phyloP scores from a whole-genome alignment of 1,140 invertebrate species.

The Trialeurodes vaporariorum region DNA sequence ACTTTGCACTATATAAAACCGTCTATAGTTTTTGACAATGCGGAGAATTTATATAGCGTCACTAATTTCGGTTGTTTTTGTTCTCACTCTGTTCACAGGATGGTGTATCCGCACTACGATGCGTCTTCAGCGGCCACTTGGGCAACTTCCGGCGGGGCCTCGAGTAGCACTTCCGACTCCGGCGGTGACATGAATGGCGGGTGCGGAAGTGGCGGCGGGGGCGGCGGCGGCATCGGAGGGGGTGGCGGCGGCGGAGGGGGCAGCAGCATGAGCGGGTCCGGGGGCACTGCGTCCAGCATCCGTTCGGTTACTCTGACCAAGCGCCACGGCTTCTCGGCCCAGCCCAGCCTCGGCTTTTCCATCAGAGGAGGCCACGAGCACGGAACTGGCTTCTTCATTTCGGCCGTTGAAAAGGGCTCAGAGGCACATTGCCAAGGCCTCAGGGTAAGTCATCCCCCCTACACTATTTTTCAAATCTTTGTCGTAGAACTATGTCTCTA shows the following conservation, averaged over 20 bases:
- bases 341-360: slow-evolving; percentile 58
- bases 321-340: neutral
- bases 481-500: no score
- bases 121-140: neutral
- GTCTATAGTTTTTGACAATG: no score
- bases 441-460: neutral
- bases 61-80: no score
- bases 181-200: slow-evolving; percentile 5
- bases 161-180: slow-evolving; percentile 3
- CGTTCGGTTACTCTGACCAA: slow-evolving; percentile 10
- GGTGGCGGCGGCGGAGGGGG: slow-evolving; percentile 8
- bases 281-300: neutral
- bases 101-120: neutral
- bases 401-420: slow-evolving; percentile 51
- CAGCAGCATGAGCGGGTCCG: neutral
- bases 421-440: neutral
- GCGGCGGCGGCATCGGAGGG: neutral
- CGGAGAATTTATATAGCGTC: no score
- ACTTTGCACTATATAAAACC: no score
- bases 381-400: slow-evolving; percentile 85
- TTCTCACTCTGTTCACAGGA: no score
- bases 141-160: neutral
- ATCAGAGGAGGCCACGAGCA: slow-evolving; percentile 83
- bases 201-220: slow-evolving; percentile 8
- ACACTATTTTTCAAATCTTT: no score